Percentiles rank a stretch among this genome's conserved stretches.
These are phyloP conservation scores for Chaetura pelagica DNA, from an alignment of 2,113 vertebrate genomes.

Conservation along the genomic window DNA sequence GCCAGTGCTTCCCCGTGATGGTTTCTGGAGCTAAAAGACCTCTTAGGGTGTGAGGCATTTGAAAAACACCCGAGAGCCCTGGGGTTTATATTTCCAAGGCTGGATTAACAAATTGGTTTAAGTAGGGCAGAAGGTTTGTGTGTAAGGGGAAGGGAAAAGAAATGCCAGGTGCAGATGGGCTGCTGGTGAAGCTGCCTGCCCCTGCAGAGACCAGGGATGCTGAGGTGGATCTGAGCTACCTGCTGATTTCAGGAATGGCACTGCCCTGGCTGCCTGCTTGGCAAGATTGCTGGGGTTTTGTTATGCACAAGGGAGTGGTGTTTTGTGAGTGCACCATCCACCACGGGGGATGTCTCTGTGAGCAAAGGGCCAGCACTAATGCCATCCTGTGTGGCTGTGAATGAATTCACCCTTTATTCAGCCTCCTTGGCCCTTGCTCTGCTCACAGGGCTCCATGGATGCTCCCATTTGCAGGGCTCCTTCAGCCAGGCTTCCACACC, in stretches of 20 bases:
- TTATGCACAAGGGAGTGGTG: background rate
- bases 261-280: background rate
- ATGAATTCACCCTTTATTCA: slow-evolving; percentile 42
- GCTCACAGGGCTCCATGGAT: background rate
- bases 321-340: background rate
- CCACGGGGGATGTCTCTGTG: background rate
- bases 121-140: background rate
- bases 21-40: background rate
- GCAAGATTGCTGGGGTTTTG: background rate
- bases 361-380: slow-evolving; percentile 35
- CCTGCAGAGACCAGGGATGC: background rate
- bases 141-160: background rate
- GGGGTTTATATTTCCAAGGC: background rate
- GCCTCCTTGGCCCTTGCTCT: background rate
- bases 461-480: background rate
- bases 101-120: background rate
- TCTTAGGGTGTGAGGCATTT: background rate
- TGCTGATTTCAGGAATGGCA: background rate
- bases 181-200: background rate
- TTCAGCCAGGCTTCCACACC: background rate
- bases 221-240: background rate
- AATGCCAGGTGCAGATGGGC: background rate
- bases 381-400: slow-evolving; percentile 6
- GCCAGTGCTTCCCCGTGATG: background rate
- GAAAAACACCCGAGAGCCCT: background rate